phyloP scores from a whole-genome alignment of 2,797 vertebrate species.

The Lepus oiostolus region DNA sequence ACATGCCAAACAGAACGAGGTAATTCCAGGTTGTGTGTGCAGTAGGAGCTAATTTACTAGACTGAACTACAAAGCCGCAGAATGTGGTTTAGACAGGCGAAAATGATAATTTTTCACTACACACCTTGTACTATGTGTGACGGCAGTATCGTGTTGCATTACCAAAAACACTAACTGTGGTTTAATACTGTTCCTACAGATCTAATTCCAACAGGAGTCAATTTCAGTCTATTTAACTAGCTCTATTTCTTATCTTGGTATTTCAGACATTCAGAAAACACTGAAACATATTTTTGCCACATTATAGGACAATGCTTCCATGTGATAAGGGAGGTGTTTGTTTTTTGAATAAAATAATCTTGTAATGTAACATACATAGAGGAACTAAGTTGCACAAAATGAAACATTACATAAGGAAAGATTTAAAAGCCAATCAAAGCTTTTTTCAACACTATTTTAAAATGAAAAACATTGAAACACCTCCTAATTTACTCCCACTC shows the following conservation, averaged over 20 bases:
- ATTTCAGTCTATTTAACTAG: background rate
- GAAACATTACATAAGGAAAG: conserved; percentile 46
- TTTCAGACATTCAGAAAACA: conserved; percentile 52
- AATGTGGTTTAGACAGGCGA: background rate
- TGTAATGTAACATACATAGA: conserved; percentile 7
- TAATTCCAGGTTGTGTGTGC: background rate
- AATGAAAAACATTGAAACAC: conserved; percentile 38
- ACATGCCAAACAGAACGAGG: background rate
- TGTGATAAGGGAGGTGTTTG: background rate
- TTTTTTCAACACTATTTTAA: conserved; percentile 58
- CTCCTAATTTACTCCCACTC: background rate
- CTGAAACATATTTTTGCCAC: background rate
- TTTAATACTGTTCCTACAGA: conserved; percentile 10
- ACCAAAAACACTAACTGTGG: background rate
- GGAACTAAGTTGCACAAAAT: conserved; percentile 48
- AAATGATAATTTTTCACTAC: background rate
- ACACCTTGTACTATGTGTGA: background rate
- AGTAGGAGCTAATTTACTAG: background rate
- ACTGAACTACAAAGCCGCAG: conserved; percentile 28
- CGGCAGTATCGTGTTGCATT: background rate
- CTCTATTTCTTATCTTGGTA: conserved; percentile 56
- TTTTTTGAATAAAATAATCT: conserved; percentile 54
- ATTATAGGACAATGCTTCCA: background rate
- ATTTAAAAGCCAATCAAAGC: conserved; percentile 71
- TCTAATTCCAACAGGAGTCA: conserved; percentile 7